phyloP scores from a whole-genome alignment of 2,797 vertebrate genomes.

The Dipus sagitta region DNA sequence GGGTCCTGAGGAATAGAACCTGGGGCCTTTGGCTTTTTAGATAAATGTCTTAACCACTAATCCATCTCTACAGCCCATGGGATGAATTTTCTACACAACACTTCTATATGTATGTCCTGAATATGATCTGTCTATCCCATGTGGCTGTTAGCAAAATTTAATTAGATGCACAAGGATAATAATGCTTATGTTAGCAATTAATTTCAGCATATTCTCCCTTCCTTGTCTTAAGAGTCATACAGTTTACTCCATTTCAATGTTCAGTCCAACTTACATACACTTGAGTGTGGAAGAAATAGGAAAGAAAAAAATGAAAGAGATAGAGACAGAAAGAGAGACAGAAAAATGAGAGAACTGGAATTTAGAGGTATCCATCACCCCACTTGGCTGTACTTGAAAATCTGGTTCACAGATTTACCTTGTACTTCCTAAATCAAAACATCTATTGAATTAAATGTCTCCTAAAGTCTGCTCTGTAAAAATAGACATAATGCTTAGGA shows the following conservation, averaged over 20 bases:
- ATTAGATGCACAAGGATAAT: not conserved
- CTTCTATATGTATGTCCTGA: not conserved
- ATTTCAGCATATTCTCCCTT: not conserved
- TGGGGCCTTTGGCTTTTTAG: too few species aligned
- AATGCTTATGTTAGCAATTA: not conserved
- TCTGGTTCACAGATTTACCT: conserved; percentile 23
- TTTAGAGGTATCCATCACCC: not conserved
- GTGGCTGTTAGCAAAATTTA: not conserved
- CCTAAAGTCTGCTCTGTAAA: conserved; percentile 6
- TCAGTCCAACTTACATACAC: not conserved
- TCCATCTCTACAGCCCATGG: too few species aligned
- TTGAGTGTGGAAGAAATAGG: not conserved
- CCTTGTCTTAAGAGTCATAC: not conserved
- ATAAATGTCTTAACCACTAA: too few species aligned
- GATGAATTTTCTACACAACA: too few species aligned
- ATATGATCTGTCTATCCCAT: not conserved
- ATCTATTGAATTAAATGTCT: conserved; percentile 2
- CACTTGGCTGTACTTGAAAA: not conserved
- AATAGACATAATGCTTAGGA: not conserved
- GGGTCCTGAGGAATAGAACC: too few species aligned
- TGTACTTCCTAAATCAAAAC: not conserved
- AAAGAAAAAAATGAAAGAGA: too few species aligned
- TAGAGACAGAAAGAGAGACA: not conserved
- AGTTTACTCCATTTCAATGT: not conserved
- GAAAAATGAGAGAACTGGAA: not conserved